Base-by-base conservation (phyloP, 2,797 vertebrate species). In the Enteromius trimaculatus region DNA sequence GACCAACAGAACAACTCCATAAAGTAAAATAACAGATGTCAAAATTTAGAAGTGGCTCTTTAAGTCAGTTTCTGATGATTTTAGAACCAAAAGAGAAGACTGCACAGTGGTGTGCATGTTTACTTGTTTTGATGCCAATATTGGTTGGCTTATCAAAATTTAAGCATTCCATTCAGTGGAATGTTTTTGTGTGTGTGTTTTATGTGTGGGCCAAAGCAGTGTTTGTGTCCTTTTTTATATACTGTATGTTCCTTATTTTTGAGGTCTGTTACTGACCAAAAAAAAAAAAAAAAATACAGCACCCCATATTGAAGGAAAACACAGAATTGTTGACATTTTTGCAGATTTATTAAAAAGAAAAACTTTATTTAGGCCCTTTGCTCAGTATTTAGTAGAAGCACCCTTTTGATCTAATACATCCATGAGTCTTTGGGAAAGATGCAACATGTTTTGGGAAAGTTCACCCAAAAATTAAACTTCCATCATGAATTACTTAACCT, bases 1-100 rank as follows among this genome's bases (percentile, higher is more conserved):
- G 75, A 44, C 23, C 75, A 47, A 34, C 13, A 55, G 51, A 55
- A 77, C n/a, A 39, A 19, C 39, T 17, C 23, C 23, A 44, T 29
- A 29, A 29, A 62, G 37, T 47, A 64, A 64, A 77, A 77, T 53
- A 58, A 39, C 7, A 60, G 34, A 76, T 23, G 4, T 77, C 23
- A 14, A 62, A 39, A 39, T 2, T 17, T 42, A 7, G 37, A 47
- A 31, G 26, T 79, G 19, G 66, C 16, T 66, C 29, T 79, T 11
- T 76, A 9, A 60, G 34, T 39, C 75, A 1, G 34, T 26, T 58
- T 14, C n/a, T 58, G 13, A 58, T 1, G 21, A n/a, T 11, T 72
- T 47, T 71, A 16, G 16, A 49, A 31, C 69, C 70, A 34, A 9
- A 17, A 49, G 42, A 49, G 17, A 74, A 74, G 17, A 72, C 47